Base-by-base conservation (phyloP, 2,113 vertebrate species). In the Podarcis raffonei region DNA sequence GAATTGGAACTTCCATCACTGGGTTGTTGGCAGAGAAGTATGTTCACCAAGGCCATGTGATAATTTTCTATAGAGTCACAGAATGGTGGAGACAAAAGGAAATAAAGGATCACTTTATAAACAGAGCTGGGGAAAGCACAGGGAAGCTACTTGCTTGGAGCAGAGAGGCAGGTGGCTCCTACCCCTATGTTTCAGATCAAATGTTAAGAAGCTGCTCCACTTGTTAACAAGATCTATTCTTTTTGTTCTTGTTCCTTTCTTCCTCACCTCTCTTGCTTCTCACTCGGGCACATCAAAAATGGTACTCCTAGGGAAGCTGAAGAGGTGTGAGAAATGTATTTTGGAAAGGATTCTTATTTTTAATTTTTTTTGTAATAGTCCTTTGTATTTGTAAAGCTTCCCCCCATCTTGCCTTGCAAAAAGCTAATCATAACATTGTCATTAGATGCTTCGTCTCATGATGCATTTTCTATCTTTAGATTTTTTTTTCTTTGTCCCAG, bases 401-500 rank as follows among this genome's bases (percentile, higher is more conserved):
- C 62, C 30, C 78, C 68, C 42, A 86, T 78, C 35, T 81, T 81
- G 66, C 76, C 42, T 75, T 0, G 0, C 82, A 89, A 85, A 42
- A 62, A 79, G 57, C 2, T 9, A 42, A 84, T 57, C 85, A 91
- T 69, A 90, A 62, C 1, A 12, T n/a, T 66, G 53, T 84, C 87
- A 89, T 92, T 92, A 81, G 86, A 86, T 74, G 92, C 75, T 74
- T 18, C 1, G 9, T 11, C 91, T 93, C 84, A 65, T 65, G 89
- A 91, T 87, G 35, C 77, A 89, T 66, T 89, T 91, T 85, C 68
- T 89, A 83, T 84, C 53, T 18, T 91, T 80, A 88, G 88, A 92
- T 48, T 48, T 75, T 91, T 91, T 90, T 88, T 83, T 94, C 93
- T 93, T 92, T 93, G 89, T 86, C 75, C 35, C 11, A 76, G 53